Conservation (phyloP, 2,888 invertebrate genomes). For the Dascillus cervinus region DNA sequence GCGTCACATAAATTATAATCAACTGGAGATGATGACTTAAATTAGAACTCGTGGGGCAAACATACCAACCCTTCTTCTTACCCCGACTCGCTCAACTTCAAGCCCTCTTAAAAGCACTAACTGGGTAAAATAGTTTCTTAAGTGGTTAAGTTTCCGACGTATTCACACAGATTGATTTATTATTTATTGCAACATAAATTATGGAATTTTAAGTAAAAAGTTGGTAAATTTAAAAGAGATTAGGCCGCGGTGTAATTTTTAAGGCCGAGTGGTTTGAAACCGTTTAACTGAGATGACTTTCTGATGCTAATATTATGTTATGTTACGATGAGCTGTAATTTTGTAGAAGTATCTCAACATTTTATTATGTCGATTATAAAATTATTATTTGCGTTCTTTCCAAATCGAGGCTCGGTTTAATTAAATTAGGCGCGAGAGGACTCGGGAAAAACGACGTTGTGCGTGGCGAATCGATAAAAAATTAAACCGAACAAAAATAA, state of each 20-base stretch:
- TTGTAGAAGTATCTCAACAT: conserved; percentile 11
- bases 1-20: conserved; percentile 34
- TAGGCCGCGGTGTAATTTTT: too few relatives aligned
- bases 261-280: conserved; percentile 21
- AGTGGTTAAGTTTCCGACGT: conserved; percentile 24
- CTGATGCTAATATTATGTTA: conserved; percentile 15
- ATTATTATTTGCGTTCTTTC: too few relatives aligned
- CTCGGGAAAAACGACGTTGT: too few relatives aligned
- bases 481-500: too few relatives aligned
- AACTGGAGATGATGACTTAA: conserved; percentile 28
- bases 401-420: too few relatives aligned
- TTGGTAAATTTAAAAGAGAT: too few relatives aligned
- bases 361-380: conserved; percentile 11
- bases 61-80: conserved; percentile 5
- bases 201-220: too few relatives aligned
- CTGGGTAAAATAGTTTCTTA: conserved; percentile 28
- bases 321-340: conserved; percentile 18
- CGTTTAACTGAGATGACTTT: conserved; percentile 18
- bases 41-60: conserved; percentile 21
- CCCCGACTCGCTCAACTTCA: conserved; percentile 16
- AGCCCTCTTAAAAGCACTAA: conserved; percentile 29
- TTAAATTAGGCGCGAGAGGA: too few relatives aligned
- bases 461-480: too few relatives aligned
- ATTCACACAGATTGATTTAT: conserved; percentile 21
- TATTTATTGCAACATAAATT: conserved; percentile 15